Evolutionary conservation across 2,888 invertebrate species (phyloP).

Genomic region (Oscheius sp.): DNA sequence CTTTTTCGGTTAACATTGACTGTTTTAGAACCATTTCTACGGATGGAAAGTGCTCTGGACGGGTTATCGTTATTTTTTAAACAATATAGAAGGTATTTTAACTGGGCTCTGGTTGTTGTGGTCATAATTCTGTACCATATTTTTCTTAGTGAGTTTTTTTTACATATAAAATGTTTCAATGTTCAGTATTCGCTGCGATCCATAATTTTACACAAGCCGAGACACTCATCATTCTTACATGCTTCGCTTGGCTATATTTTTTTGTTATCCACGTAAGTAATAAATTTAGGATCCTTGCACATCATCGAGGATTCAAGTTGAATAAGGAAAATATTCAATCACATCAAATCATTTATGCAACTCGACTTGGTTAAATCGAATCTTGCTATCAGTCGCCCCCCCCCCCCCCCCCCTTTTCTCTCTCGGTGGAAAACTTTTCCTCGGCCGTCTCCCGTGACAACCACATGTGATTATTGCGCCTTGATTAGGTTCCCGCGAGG

Average conservation of each 20-base stretch:
- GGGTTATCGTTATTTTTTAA: neutral
- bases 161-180: neutral
- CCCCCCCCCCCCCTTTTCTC: too few relatives aligned
- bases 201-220: constrained; percentile 42
- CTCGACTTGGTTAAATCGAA: too few relatives aligned
- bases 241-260: constrained; percentile 37
- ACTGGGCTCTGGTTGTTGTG: constrained; percentile 1
- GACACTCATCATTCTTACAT: constrained; percentile 40
- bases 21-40: too few relatives aligned
- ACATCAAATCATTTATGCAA: neutral
- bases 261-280: constrained; percentile 14
- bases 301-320: neutral
- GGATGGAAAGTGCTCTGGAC: neutral
- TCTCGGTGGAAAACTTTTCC: neutral
- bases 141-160: constrained; percentile 17
- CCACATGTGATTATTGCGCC: neutral
- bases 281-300: neutral
- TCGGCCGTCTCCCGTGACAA: neutral
- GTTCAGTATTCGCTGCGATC: constrained; percentile 46
- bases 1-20: too few relatives aligned
- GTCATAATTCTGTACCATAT: constrained; percentile 23
- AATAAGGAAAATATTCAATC: neutral
- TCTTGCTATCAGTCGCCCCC: too few relatives aligned
- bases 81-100: neutral
- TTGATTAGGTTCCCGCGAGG: too few relatives aligned